Percentiles rank a stretch among this genome's conserved stretches.
Evolutionary conservation across 2,888 invertebrate genomes (phyloP).

Genomic region (Ferdinandea cuprea): DNA sequence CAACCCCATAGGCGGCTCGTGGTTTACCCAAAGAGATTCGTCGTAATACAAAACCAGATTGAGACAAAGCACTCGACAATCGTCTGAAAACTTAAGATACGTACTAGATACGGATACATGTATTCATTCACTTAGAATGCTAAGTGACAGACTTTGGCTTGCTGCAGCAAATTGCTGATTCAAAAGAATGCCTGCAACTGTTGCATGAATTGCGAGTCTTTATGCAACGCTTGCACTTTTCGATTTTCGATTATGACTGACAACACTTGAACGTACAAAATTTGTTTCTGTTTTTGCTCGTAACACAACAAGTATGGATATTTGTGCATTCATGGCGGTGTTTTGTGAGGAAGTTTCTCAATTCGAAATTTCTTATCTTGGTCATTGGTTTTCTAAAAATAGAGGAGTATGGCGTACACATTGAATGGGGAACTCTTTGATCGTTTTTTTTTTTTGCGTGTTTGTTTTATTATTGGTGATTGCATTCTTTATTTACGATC

Average conservation of each 20-base stretch:
- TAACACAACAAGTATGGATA: constrained; percentile 16
- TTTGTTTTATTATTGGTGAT: background rate
- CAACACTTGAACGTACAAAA: constrained; percentile 18
- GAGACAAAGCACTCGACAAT: constrained; percentile 36
- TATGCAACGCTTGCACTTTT: constrained; percentile 48
- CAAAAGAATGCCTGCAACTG: constrained; percentile 43
- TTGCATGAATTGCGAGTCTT: constrained; percentile 15
- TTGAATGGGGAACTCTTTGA: background rate
- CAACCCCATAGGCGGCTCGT: constrained; percentile 34
- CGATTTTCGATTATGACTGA: constrained; percentile 18
- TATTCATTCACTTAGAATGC: constrained; percentile 38
- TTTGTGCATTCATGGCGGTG: constrained; percentile 11
- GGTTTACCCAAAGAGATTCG: constrained; percentile 22
- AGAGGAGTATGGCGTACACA: background rate
- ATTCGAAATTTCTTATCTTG: constrained; percentile 38
- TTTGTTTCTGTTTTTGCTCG: constrained; percentile 4
- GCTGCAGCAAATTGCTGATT: constrained; percentile 17
- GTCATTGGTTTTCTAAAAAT: constrained; percentile 35
- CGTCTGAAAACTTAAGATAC: constrained; percentile 17
- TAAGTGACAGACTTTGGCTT: constrained; percentile 22
- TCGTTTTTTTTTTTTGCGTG: background rate
- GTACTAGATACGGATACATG: constrained; percentile 37
- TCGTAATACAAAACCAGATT: constrained; percentile 58
- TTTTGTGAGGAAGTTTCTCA: constrained; percentile 16
- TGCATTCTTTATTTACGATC: background rate